Base-by-base conservation (phyloP, 2,113 vertebrate genomes). In the Dipodomys spectabilis region DNA sequence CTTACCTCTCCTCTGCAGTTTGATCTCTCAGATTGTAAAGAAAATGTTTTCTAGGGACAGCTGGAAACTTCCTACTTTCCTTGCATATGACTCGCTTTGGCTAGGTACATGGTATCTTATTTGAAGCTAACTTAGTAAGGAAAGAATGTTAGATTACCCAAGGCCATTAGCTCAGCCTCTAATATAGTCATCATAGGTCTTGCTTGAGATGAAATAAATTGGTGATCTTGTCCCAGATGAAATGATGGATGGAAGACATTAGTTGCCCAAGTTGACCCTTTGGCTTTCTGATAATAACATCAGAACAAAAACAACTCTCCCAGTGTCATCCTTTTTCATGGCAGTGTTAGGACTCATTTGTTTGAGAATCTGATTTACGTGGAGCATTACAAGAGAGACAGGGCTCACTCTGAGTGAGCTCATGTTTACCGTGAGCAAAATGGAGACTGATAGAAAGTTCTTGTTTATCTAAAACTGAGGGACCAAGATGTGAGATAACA, bases 391-490 rank as follows among this genome's bases (percentile, higher is more conserved):
- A 64, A 72, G 81, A 77, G 80, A 95, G 25, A 82, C 20, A 57
- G 81, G 60, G 75, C 18, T 0, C 72, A 19, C 32, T 82, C 30
- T 83, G 57, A 90, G 49, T 89, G 72, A 95, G 71, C 6, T 92
- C 28, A 88, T 97, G 86, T 94, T 97, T 90, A 90, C 92, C 32
- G 53, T 87, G 64, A 45, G 7, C n/a, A 11, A 32, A 88, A 78
- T 72, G 57, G 67, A 80, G 92, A 64, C 18, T 44, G 32, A 86
- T 88, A 81, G 79, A 67, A 88, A 94, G 86, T 80, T 80, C 64
- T 80, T 83, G 65, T 27, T 77, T 95, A 93, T 95, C 91, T 91
- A 89, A 91, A 95, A 95, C 77, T 7, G 28, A 74, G 3, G 71
- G 86, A 77, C 49, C 71, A 85, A 57, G n/a, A 25, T 3, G 44